These are phyloP conservation scores for Corythoichthys haematopterus DNA, from an alignment of 2,113 vertebrate genomes.

Conservation along the genomic window DNA sequence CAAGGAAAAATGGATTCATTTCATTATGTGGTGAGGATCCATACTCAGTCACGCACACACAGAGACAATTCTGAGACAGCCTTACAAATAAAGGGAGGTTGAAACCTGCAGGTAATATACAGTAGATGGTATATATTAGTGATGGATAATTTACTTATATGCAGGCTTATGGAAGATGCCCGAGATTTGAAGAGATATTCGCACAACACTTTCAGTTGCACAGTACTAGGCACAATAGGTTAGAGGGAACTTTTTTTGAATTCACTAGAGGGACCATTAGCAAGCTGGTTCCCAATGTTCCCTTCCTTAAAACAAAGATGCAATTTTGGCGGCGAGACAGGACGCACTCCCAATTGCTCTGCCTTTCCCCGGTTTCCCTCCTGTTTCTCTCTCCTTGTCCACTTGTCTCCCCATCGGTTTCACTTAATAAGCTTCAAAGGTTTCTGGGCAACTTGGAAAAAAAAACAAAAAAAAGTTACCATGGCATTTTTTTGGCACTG, in stretches of 20 bases:
- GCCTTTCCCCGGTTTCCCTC: conserved; percentile 25
- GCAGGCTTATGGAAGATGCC: conserved; percentile 13
- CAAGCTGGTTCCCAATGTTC: conserved; percentile 63
- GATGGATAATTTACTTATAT: background rate
- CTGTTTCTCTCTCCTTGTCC: conserved; percentile 39
- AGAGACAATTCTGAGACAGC: background rate
- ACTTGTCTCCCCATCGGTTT: conserved; percentile 68
- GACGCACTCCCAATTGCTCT: conserved; percentile 42
- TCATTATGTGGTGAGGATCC: conserved; percentile 53
- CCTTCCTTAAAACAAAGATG: conserved; percentile 62
- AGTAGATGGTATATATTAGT: background rate
- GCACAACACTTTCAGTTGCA: conserved; percentile 12
- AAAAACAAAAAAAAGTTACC: conserved; percentile 68
- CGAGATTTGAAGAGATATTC: conserved; percentile 16
- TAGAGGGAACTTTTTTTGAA: conserved; percentile 16
- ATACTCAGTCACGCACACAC: background rate
- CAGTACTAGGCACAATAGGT: conserved; percentile 8
- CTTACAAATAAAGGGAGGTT: background rate
- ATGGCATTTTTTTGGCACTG: conserved; percentile 78
- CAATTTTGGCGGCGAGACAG: conserved; percentile 57
- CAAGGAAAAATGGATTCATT: conserved; percentile 65
- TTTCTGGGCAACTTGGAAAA: conserved; percentile 72
- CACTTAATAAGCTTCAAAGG: conserved; percentile 77
- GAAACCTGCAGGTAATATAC: background rate
- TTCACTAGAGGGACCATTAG: conserved; percentile 27